Percentiles rank a stretch among this genome's conserved stretches.
phyloP scores from a whole-genome alignment of 2,888 invertebrate genomes.

The Pristionchus maxplancki region DNA sequence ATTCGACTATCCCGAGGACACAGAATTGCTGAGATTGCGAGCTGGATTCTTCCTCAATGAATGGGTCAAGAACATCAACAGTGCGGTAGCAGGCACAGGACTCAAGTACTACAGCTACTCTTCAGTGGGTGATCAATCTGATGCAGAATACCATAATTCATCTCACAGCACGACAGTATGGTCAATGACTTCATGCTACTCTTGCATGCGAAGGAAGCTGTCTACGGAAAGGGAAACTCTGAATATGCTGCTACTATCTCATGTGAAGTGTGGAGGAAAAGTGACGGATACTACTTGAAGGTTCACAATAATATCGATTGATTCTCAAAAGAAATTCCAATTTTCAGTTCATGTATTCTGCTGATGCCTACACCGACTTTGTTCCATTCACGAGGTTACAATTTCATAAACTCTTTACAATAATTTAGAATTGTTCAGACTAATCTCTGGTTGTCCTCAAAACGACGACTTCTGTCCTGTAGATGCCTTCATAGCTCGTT shows the following conservation, averaged over 20 bases:
- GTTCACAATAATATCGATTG: not conserved
- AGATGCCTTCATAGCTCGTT: not conserved
- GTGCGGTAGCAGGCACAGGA: conserved; percentile 13
- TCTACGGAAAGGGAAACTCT: conserved; percentile 34
- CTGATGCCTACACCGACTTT: conserved; percentile 41
- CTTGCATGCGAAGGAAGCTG: conserved; percentile 38
- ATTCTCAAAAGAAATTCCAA: not conserved
- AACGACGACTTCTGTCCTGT: conserved; percentile 42
- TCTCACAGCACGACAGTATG: conserved; percentile 49
- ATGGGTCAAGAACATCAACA: conserved; percentile 53
- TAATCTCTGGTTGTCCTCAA: conserved; percentile 40
- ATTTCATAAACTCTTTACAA: not conserved
- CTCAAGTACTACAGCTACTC: conserved; percentile 53
- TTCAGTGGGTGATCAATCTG: conserved; percentile 37
- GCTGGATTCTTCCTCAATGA: conserved; percentile 55
- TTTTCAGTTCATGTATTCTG: conserved; percentile 48
- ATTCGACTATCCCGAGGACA: conserved; percentile 53
- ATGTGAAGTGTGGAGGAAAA: conserved; percentile 51
- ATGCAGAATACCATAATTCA: not conserved
- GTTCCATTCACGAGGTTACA: conserved; percentile 6
- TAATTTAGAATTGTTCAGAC: not conserved
- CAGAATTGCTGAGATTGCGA: conserved; percentile 51
- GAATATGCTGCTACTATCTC: conserved; percentile 48
- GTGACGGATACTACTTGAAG: conserved; percentile 44
- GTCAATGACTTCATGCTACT: conserved; percentile 18